Conservation (phyloP, 2,113 vertebrate genomes). For the Harpagus bidentatus region DNA sequence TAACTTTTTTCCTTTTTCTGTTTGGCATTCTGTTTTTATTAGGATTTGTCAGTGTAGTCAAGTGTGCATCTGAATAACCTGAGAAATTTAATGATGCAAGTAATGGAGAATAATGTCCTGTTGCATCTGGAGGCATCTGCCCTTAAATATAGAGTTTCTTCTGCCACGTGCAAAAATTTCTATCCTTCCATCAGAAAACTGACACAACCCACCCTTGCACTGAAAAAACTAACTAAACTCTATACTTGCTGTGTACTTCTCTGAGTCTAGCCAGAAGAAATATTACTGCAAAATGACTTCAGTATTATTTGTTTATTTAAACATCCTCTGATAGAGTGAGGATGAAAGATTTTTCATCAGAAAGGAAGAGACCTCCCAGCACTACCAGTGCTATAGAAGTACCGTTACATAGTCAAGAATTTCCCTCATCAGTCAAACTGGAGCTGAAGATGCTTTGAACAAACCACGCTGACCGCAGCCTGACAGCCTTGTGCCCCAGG, state of each 20-base stretch:
- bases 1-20: background rate
- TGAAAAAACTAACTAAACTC: background rate
- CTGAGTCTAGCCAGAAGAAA: background rate
- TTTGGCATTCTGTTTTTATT: background rate
- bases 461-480: background rate
- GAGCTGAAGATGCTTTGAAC: constrained; percentile 16
- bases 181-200: background rate
- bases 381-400: background rate
- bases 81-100: background rate
- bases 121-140: background rate
- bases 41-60: background rate
- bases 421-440: background rate
- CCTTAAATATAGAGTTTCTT: background rate
- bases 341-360: background rate
- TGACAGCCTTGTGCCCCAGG: background rate
- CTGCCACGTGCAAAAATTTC: background rate
- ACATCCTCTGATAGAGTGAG: background rate
- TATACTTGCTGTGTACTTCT: background rate
- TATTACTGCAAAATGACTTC: background rate
- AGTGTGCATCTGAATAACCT: background rate
- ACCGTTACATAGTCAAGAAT: background rate
- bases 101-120: background rate
- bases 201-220: background rate
- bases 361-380: background rate
- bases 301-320: background rate